Evolutionary conservation across 1,140 invertebrate genomes (phyloP).

Genomic region (Pissodes strobi): DNA sequence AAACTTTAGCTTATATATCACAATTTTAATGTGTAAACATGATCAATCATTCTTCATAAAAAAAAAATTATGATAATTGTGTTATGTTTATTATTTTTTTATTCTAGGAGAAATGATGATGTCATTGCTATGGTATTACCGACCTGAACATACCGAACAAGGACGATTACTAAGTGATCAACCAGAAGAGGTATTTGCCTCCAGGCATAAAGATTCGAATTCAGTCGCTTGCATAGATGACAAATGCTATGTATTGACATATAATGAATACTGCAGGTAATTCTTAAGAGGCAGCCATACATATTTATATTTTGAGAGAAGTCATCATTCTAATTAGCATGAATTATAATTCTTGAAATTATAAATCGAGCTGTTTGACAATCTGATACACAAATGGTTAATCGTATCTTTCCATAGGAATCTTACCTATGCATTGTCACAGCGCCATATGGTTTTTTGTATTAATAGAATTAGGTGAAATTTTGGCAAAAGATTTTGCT

Average conservation of each 20-base stretch:
- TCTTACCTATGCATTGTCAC: too few species aligned
- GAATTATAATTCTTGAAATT: too few species aligned
- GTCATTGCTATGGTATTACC: slow-evolving; percentile 95
- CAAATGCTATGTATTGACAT: slow-evolving; percentile 95
- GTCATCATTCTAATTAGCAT: too few species aligned
- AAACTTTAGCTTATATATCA: too few species aligned
- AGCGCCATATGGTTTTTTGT: too few species aligned
- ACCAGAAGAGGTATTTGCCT: slow-evolving; percentile 92
- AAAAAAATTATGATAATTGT: background rate
- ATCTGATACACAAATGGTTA: too few species aligned
- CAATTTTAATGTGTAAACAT: too few species aligned
- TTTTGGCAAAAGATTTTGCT: too few species aligned
- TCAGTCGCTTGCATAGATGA: slow-evolving; percentile 98
- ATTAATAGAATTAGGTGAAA: too few species aligned
- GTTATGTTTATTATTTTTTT: slow-evolving; percentile 5
- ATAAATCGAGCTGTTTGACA: too few species aligned
- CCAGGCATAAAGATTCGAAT: slow-evolving; percentile 89
- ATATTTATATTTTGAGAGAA: too few species aligned
- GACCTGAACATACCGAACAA: slow-evolving; percentile 93
- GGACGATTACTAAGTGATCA: slow-evolving; percentile 78
- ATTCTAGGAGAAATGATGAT: slow-evolving; percentile 93
- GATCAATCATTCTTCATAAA: background rate
- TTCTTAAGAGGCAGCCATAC: slow-evolving; percentile 19
- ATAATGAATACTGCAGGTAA: slow-evolving; percentile 96
- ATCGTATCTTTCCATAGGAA: too few species aligned